phyloP scores from a whole-genome alignment of 1,140 invertebrate genomes.

The Euwallacea similis region DNA sequence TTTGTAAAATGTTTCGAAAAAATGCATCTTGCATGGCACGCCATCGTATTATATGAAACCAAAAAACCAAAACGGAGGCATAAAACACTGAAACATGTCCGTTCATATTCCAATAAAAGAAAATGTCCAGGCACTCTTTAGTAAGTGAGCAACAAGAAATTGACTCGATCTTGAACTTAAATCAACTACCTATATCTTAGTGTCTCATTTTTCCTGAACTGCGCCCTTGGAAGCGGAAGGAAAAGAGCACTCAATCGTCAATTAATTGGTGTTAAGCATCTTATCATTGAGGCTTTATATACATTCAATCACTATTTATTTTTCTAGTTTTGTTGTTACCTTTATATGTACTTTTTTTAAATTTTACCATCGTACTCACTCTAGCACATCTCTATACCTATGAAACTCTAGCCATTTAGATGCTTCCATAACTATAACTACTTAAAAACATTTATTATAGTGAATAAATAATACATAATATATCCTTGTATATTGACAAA shows the following conservation, averaged over 20 bases:
- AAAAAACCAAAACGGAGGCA: no score
- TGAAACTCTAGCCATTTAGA: constrained; percentile 20
- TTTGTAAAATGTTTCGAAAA: no score
- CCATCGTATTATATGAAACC: no score
- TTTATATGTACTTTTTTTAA: constrained; percentile 12
- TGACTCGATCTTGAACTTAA: no score
- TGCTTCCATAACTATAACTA: constrained; percentile 31
- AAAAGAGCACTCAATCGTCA: constrained; percentile 46
- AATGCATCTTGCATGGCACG: no score
- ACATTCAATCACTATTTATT: no score
- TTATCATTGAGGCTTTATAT: constrained; percentile 14
- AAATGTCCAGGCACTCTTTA: no score
- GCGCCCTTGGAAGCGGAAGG: not conserved
- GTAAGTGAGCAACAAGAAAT: no score
- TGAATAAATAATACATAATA: not conserved
- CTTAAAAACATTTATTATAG: constrained; percentile 18
- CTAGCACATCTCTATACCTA: constrained; percentile 12
- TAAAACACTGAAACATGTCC: no score
- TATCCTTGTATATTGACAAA: constrained; percentile 11
- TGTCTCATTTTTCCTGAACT: not conserved
- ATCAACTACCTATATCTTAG: no score
- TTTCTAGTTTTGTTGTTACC: constrained; percentile 8
- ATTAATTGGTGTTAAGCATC: constrained; percentile 45
- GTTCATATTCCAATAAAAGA: no score
- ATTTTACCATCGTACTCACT: not conserved